Evolutionary conservation across 2,888 invertebrate species (phyloP).

Genomic region (Heliconius sara): DNA sequence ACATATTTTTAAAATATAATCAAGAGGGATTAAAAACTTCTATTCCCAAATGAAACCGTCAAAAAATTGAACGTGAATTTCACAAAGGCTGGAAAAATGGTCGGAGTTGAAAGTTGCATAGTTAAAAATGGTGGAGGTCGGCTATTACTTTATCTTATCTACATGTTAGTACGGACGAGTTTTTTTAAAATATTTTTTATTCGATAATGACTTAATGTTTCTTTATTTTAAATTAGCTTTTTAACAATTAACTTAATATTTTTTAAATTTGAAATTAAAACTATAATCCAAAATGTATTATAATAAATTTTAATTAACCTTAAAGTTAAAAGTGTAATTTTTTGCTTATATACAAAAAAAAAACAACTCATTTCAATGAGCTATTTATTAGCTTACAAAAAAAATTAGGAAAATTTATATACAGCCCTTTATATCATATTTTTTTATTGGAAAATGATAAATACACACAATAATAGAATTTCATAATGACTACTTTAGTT

Average conservation of each 20-base stretch:
- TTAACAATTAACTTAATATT: not conserved
- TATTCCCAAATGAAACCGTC: constrained; percentile 32
- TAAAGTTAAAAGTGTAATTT: no score
- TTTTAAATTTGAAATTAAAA: not conserved
- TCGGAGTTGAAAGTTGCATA: constrained; percentile 35
- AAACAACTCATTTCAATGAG: no score
- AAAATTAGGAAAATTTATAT: no score
- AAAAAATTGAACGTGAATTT: constrained; percentile 36
- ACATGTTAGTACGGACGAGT: constrained; percentile 18
- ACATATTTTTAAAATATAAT: constrained; percentile 22
- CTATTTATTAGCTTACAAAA: no score
- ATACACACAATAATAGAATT: no score
- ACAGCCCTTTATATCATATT: no score
- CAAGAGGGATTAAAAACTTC: constrained; percentile 30
- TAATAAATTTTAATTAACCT: no score
- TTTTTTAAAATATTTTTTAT: constrained; percentile 21
- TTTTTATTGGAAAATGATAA: no score
- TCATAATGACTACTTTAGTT: no score
- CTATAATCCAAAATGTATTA: no score
- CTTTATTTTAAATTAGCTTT: not conserved
- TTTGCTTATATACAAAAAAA: no score
- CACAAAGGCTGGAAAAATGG: constrained; percentile 37
- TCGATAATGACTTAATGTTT: not conserved
- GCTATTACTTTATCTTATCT: constrained; percentile 34
- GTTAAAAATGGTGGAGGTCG: constrained; percentile 32